A percentile compares a stretch with the other conserved stretches of the same genome.
These are phyloP conservation scores for Pelodiscus sinensis DNA, from an alignment of 2,113 vertebrate species.

Conservation along the genomic window DNA sequence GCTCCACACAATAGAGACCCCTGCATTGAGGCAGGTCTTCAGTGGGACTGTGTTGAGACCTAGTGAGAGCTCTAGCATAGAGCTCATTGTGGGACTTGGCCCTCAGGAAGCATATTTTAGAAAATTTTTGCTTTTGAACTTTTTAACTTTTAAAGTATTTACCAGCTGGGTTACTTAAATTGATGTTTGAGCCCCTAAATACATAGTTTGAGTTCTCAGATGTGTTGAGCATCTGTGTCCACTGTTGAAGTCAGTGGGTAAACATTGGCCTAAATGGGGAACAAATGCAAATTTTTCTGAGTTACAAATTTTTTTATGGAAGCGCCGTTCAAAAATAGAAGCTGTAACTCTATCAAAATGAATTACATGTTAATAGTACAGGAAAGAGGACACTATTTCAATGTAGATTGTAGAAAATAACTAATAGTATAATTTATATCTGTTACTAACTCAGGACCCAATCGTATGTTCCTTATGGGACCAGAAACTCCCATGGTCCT, in stretches of 20 bases:
- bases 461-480: neutral
- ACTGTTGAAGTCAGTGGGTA: neutral
- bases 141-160: neutral
- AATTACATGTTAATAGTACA: neutral
- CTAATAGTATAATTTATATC: neutral
- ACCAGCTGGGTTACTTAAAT: neutral
- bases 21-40: neutral
- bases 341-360: neutral
- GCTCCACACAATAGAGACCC: accelerated
- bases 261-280: neutral
- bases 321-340: neutral
- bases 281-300: neutral
- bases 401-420: neutral
- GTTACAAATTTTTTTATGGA: neutral
- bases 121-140: neutral
- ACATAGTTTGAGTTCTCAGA: neutral
- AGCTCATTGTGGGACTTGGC: neutral
- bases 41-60: accelerated
- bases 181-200: neutral
- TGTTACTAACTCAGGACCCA: neutral
- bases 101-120: neutral
- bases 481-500: neutral
- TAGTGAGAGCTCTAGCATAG: neutral
- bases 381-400: neutral
- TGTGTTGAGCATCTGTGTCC: neutral